Percentiles rank a stretch among this genome's conserved stretches.
Conservation (phyloP, 1,140 invertebrate species). For the Magallana angulata region DNA sequence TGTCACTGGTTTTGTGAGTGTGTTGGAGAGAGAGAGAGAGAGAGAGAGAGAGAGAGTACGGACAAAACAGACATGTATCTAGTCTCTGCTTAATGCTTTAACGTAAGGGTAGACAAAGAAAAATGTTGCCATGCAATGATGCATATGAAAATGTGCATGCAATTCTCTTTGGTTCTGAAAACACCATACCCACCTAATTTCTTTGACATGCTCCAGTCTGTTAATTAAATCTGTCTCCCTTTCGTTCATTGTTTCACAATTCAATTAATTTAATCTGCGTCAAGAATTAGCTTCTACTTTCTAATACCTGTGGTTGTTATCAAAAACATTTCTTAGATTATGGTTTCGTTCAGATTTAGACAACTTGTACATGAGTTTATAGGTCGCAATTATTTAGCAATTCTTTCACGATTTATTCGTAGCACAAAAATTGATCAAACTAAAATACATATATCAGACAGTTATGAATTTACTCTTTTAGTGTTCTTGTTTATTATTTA, state of each 20-base stretch:
- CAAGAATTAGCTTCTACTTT: not conserved
- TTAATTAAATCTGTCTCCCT: conserved; percentile 22
- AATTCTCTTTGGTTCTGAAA: not conserved
- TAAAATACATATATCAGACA: too few species aligned
- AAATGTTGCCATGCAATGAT: not conserved
- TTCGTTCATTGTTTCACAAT: not conserved
- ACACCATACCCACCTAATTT: not conserved
- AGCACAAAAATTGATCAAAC: too few species aligned
- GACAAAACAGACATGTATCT: too few species aligned
- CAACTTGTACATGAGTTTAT: not conserved
- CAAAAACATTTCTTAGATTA: not conserved
- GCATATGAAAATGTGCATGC: too few species aligned
- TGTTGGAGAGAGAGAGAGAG: too few species aligned
- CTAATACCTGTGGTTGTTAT: not conserved
- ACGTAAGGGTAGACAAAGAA: too few species aligned
- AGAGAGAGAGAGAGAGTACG: too few species aligned
- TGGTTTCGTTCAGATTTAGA: too few species aligned
- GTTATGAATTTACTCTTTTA: too few species aligned
- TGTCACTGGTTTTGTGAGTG: too few species aligned
- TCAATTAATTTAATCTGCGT: not conserved
- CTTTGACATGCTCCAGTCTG: conserved; percentile 1
- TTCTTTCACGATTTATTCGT: not conserved
- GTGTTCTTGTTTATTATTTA: too few species aligned
- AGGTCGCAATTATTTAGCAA: not conserved
- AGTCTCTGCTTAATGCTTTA: too few species aligned